phyloP scores from a whole-genome alignment of 1,140 invertebrate genomes.

The Epicauta chinensis region DNA sequence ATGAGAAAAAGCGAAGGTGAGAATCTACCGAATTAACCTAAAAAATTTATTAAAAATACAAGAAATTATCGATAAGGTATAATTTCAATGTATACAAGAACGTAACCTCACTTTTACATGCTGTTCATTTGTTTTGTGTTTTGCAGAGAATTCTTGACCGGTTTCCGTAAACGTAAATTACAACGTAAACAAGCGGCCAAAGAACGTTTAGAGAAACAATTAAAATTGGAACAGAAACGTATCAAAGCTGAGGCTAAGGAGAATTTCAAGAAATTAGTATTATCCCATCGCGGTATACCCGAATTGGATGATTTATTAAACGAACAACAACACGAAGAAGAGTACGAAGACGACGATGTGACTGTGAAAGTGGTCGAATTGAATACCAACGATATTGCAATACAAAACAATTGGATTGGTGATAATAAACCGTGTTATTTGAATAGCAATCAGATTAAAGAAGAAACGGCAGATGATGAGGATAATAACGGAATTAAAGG shows the following conservation, averaged over 20 bases:
- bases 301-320: constrained; percentile 59
- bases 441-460: constrained; percentile 42
- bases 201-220: constrained; percentile 57
- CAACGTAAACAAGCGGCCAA: constrained; percentile 63
- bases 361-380: constrained; percentile 69
- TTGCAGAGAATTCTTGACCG: constrained; percentile 63
- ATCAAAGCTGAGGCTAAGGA: constrained; percentile 66
- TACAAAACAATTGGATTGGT: constrained; percentile 62
- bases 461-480: constrained; percentile 37
- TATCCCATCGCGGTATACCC: constrained; percentile 57
- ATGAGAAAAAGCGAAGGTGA: constrained; percentile 55
- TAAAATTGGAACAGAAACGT: constrained; percentile 68
- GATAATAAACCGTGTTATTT: constrained; percentile 51
- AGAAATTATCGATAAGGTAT: constrained; percentile 16
- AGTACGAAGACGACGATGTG: constrained; percentile 66
- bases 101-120: constrained; percentile 11
- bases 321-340: constrained; percentile 41
- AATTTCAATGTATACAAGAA: too few species aligned
- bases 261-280: constrained; percentile 56
- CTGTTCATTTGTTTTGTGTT: constrained; percentile 1
- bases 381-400: constrained; percentile 56
- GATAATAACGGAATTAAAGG: constrained; percentile 48
- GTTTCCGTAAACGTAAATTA: constrained; percentile 70
- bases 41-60: background rate
- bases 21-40: background rate